A percentile compares a stretch with the other conserved stretches of the same genome.
phyloP scores from a whole-genome alignment of 2,113 vertebrate species.

The Dermatemys mawii region DNA sequence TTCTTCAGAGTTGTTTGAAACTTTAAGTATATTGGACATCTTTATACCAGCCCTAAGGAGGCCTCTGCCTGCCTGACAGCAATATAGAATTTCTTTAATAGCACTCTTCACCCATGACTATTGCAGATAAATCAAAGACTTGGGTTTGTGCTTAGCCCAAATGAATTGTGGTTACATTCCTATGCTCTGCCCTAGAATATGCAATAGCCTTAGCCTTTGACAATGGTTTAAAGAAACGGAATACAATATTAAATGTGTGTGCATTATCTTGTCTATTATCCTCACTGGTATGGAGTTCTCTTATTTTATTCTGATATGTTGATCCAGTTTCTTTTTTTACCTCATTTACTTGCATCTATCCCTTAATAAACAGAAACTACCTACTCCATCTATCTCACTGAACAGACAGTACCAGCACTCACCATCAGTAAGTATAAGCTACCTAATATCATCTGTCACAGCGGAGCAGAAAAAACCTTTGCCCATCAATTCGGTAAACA shows the following conservation, averaged over 20 bases:
- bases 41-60: conserved; percentile 13
- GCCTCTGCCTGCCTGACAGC: background rate
- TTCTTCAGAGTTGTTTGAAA: conserved; percentile 37
- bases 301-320: conserved; percentile 70
- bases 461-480: conserved; percentile 35
- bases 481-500: conserved; percentile 38
- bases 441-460: conserved; percentile 39
- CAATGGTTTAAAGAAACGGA: conserved; percentile 56
- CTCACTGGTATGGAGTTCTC: conserved; percentile 41
- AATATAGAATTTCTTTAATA: conserved; percentile 39
- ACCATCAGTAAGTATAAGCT: conserved; percentile 45
- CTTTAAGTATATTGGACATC: background rate
- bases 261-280: conserved; percentile 42
- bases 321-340: conserved; percentile 68
- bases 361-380: conserved; percentile 63
- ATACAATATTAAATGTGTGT: conserved; percentile 65
- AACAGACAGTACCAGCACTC: conserved; percentile 62
- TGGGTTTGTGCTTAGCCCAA: conserved; percentile 49
- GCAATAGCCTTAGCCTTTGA: conserved; percentile 39
- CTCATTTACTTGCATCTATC: conserved; percentile 62
- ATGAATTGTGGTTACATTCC: conserved; percentile 36
- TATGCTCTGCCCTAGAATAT: conserved; percentile 45
- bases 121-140: conserved; percentile 46
- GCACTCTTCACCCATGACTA: conserved; percentile 20
- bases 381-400: conserved; percentile 50